These are phyloP conservation scores for Anoura caudifer DNA, from an alignment of 2,113 vertebrate species.

Conservation along the genomic window DNA sequence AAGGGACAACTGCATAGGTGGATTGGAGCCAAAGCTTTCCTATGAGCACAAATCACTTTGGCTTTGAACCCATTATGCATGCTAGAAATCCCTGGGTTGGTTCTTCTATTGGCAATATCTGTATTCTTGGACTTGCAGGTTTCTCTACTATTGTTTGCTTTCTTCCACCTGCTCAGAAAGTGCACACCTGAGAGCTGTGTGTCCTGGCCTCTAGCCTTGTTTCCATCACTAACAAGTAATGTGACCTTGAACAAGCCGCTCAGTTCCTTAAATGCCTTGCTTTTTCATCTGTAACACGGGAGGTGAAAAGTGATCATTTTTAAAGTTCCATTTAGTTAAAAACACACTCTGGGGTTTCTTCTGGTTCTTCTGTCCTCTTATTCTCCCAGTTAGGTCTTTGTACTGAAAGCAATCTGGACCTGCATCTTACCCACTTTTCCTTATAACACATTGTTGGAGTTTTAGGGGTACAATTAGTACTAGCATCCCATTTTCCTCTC, in stretches of 20 bases:
- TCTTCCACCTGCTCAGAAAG: neutral
- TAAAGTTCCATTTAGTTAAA: conserved; percentile 12
- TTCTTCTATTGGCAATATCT: neutral
- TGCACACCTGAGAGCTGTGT: neutral
- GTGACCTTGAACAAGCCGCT: neutral
- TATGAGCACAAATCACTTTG: neutral
- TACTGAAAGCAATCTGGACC: neutral
- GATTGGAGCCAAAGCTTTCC: neutral
- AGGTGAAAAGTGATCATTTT: neutral
- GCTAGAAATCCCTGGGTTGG: neutral
- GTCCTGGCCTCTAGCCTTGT: neutral
- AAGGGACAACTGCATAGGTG: neutral
- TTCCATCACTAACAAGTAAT: neutral
- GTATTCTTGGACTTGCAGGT: neutral
- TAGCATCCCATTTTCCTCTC: neutral
- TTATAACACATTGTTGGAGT: neutral
- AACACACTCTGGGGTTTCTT: neutral
- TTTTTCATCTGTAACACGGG: neutral
- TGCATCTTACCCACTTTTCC: neutral
- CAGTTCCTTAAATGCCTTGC: neutral
- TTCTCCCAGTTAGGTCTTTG: neutral
- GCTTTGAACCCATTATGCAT: neutral
- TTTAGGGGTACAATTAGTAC: neutral
- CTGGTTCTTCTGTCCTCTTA: neutral
- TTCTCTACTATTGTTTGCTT: neutral